Evolutionary conservation across 2,113 vertebrate species (phyloP).

Genomic region (Entomyzon cyanotis): DNA sequence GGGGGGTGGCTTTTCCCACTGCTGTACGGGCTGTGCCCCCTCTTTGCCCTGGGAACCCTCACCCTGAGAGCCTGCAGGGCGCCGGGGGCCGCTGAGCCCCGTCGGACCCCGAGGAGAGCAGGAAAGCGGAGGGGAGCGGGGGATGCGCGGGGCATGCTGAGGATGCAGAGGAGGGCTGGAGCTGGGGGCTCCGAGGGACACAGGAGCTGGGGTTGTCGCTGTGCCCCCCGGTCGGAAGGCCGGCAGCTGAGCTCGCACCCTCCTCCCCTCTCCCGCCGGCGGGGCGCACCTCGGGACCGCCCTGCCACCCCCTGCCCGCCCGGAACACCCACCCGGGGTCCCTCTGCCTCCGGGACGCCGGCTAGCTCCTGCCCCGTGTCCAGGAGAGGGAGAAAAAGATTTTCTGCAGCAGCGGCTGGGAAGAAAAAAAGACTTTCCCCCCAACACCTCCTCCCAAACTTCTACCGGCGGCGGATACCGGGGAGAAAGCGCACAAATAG

Average conservation of each 20-base stretch:
- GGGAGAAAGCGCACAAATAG: not conserved
- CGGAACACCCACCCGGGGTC: not conserved
- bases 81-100: not conserved
- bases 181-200: fast-evolving
- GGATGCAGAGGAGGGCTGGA: not conserved
- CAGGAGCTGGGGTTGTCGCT: not conserved
- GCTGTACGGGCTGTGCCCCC: not conserved
- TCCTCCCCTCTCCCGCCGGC: fast-evolving
- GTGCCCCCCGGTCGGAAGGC: not conserved
- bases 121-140: not conserved
- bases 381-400: not conserved
- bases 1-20: fast-evolving
- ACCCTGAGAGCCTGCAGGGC: not conserved
- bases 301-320: not conserved
- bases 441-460: not conserved
- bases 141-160: not conserved
- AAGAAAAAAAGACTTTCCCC: too few relatives aligned
- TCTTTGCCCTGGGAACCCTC: not conserved
- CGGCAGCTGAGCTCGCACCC: not conserved
- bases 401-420: not conserved
- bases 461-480: not conserved
- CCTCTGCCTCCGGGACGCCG: not conserved
- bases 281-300: too few relatives aligned
- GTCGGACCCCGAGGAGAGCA: fast-evolving
- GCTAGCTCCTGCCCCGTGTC: not conserved